Base-by-base conservation (phyloP, 2,113 vertebrate species). In the Myanophis thanlyinensis region DNA sequence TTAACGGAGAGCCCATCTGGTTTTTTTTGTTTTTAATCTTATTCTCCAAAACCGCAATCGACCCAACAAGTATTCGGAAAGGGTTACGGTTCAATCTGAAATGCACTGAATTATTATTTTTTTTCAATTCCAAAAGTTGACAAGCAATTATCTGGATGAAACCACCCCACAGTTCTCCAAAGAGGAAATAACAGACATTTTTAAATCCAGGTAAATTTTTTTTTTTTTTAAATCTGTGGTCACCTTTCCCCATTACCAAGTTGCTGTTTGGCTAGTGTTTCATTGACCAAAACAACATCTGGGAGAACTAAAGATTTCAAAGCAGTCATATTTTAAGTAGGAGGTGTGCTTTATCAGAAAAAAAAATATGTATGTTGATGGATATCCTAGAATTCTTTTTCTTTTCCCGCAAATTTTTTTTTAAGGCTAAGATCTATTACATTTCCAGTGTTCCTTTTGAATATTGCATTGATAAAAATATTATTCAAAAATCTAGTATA, bases 291-390 rank as follows among this genome's bases (percentile, higher is more conserved):
- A 92, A 93, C 80, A 93, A 92, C 90, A 89, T 49, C 62, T 80
- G 49, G 67, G 9, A 93, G 92, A 92, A 91, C 40, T 89, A 94
- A 95, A 53, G 56, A 93, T 90, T 25, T 85, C 94, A 87, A 96
- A 96, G 96, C 95, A 93, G 94, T 94, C 67, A 44, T 62, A n/a
- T 93, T 85, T 87, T 67, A 25, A 93, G 91, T 5, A 94, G 97
- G 96, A 96, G 95, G 95, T 95, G 93, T 92, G 95, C 95, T 93
- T 96, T 94, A 96, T 95, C 93, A 91, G 97, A 95, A 96, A 92
- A 56, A 88, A 90, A 91, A 91, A 4, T 51, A 88, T 49, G 27
- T 87, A 91, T 10, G 87, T 89, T 49, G 44, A 88, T 0, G 67
- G 91, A 96, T 91, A 85, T 91, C 94, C 93, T 94, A 93, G 91